phyloP scores from a whole-genome alignment of 1,140 invertebrate species.

The Venustaconcha ellipsiformis region DNA sequence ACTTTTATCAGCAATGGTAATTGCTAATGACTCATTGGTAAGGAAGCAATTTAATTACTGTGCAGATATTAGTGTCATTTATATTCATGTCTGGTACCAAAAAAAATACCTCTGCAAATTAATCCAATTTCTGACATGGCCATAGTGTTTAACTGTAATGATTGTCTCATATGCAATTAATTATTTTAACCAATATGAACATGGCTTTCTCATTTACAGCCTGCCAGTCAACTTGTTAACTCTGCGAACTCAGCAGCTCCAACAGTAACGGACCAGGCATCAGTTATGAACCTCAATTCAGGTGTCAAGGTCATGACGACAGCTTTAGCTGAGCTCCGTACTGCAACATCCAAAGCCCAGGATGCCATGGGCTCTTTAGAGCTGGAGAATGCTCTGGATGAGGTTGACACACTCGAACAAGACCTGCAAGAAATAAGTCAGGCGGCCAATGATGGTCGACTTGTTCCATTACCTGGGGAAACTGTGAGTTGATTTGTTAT shows the following conservation, averaged over 20 bases:
- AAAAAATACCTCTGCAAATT: too few species aligned
- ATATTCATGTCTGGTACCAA: too few species aligned
- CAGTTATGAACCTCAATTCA: conserved; percentile 79
- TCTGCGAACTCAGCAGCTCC: conserved; percentile 85
- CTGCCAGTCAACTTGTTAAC: conserved; percentile 78
- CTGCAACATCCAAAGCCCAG: conserved; percentile 84
- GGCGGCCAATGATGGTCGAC: conserved; percentile 77
- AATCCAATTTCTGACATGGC: too few species aligned
- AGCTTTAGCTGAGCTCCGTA: conserved; percentile 83
- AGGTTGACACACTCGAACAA: conserved; percentile 82
- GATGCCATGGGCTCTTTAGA: conserved; percentile 91
- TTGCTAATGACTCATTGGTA: too few species aligned
- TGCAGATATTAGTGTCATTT: too few species aligned
- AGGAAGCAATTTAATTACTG: too few species aligned
- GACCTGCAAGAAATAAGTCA: conserved; percentile 86
- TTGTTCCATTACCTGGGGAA: conserved; percentile 89
- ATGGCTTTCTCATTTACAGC: conserved; percentile 50
- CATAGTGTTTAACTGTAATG: too few species aligned
- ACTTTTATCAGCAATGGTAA: too few species aligned
- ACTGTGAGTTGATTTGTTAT: conserved; percentile 71
- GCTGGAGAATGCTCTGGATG: conserved; percentile 79
- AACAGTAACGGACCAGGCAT: conserved; percentile 84
- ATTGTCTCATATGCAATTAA: too few species aligned
- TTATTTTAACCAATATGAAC: too few species aligned
- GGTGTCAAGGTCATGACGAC: conserved; percentile 82